Conservation (phyloP, 2,888 invertebrate genomes). For the Caenorhabditis sulstoni region DNA sequence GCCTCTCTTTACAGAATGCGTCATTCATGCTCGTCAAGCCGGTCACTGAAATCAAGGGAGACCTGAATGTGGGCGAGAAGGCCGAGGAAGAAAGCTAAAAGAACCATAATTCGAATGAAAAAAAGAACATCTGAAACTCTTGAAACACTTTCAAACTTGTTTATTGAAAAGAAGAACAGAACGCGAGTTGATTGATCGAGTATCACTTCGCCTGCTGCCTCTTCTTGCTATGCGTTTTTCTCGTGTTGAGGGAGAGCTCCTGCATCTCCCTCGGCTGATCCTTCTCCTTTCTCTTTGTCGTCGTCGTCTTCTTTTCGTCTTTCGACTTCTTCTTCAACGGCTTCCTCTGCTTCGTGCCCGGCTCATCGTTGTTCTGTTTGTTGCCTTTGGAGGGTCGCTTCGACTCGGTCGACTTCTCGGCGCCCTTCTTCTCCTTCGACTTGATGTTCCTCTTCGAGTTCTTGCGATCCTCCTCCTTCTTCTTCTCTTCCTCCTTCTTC, state of each 20-base stretch:
- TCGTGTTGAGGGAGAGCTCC: constrained; percentile 1
- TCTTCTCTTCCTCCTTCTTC: constrained; percentile 13
- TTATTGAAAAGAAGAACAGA: too few species aligned
- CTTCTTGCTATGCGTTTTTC: background rate
- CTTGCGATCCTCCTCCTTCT: constrained; percentile 16
- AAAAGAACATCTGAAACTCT: too few species aligned
- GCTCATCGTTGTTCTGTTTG: background rate
- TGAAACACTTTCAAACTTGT: too few species aligned
- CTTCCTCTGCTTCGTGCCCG: constrained; percentile 2
- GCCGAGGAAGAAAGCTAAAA: constrained; percentile 18
- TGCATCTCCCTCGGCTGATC: constrained; percentile 4
- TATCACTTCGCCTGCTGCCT: background rate
- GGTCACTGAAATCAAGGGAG: constrained; percentile 32
- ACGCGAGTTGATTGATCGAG: too few species aligned
- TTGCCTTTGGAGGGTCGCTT: constrained; percentile 16
- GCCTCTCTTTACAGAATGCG: constrained; percentile 21
- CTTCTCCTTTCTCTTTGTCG: background rate
- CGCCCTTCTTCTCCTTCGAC: constrained; percentile 13
- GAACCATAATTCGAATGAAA: background rate
- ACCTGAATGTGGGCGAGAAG: constrained; percentile 50
- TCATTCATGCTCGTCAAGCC: constrained; percentile 57
- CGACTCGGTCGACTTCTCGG: constrained; percentile 6
- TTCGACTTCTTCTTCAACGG: constrained; percentile 13
- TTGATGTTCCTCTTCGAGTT: constrained; percentile 9
- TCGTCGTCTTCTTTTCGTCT: background rate